A percentile compares a stretch with the other conserved stretches of the same genome.
These are phyloP conservation scores for Ichneumoninae sp. DNA, from an alignment of 2,888 invertebrate genomes.

Conservation along the genomic window DNA sequence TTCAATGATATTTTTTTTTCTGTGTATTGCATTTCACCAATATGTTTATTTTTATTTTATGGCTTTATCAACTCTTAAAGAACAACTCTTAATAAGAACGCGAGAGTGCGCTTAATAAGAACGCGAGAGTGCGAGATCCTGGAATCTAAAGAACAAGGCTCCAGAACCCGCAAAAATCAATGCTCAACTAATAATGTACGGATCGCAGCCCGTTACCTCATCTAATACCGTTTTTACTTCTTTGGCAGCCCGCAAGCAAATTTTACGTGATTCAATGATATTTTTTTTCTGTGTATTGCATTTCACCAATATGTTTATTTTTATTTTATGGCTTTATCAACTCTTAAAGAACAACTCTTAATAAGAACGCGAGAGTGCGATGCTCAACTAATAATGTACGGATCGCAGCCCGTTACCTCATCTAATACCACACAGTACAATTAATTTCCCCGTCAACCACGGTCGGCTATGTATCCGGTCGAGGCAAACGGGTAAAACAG, in stretches of 20 bases:
- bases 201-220: no score
- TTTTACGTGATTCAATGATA: no score
- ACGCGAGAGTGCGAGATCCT: no score
- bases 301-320: no score
- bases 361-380: background rate
- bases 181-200: no score
- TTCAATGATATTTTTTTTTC: no score
- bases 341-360: background rate
- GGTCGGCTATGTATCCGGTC: slow-evolving; percentile 29
- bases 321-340: background rate
- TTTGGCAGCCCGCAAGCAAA: no score
- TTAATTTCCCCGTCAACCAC: slow-evolving; percentile 36
- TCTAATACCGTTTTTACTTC: no score
- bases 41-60: no score
- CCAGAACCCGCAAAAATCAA: background rate
- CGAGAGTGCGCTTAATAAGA: background rate
- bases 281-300: no score
- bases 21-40: no score
- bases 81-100: background rate
- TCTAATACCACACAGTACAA: slow-evolving; percentile 24
- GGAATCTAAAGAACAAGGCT: background rate
- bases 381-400: background rate
- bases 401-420: background rate
- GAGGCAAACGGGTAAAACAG: slow-evolving; percentile 34
- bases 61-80: background rate